Evolutionary conservation across 2,888 invertebrate species (phyloP), one percentile per base, ranked within the genome.

Genomic region (Colletes collaris): DNA sequence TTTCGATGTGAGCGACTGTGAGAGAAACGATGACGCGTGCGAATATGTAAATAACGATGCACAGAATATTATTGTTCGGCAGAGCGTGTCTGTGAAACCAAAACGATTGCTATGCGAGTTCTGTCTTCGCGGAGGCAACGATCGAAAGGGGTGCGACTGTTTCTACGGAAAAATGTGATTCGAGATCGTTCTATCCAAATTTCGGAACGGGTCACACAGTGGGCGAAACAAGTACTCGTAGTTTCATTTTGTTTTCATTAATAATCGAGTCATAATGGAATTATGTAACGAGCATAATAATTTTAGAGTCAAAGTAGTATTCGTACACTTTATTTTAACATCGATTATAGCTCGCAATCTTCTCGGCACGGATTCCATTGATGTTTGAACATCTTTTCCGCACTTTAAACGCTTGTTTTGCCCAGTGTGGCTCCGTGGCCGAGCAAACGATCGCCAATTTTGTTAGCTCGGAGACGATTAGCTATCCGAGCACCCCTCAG

Each of bases 11-110:
- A 80, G 82, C 79, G 82, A 80, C 66, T 81, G 84, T 72, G 81
- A 76, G 79, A 76, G 73, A 65, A 79, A 55, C 56, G 46, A 62
- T 55, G 74, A 60, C 53, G 70, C 63, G 83, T 70, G 76, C 77
- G 70, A 74, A 77, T 67, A 85, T 88, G 85, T 88, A 87, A 83
- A 88, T 87, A 86, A 85, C 76, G 80, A 83, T 78, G 70, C 75
- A 81, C 86, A 83, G 81, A 84, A 82, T 84, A 81, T 82, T 82
- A 84, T 83, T 83, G 82, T 83, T 80, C 71, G 63, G 67, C 81
- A 76, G 86, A 86, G 83, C 40, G 44, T 86, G 81, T 87, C 81
- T 79, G 84, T 86, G 82, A 87, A 79, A 86, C 37, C 75, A 76
- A 79, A 50, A 59, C 75, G 65, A 75, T 66, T 44, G 60, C 19